Base-by-base conservation (phyloP, 2,888 invertebrate species). In the Mythimna pallens region DNA sequence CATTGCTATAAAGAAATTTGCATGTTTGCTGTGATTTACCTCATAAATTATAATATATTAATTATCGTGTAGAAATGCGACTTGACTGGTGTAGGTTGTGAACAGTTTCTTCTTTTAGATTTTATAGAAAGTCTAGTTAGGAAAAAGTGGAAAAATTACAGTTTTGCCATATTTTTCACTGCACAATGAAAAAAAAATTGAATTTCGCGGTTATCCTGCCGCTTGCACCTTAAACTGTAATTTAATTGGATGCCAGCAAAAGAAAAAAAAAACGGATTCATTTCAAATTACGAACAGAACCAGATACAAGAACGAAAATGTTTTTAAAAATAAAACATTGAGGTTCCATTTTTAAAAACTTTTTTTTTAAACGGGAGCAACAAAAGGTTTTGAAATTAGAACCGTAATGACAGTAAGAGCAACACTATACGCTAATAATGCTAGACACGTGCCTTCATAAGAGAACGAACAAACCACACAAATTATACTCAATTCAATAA, bases 401-500 rank as follows among this genome's bases (percentile, higher is more conserved):
- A 40, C 2, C n/a, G 40, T 22, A 66, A 36, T 59, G 25, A 76
- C 36, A 64, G 8, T 17, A 43, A 34, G 12, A 36, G 2, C 59
- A 47, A 40, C 7, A 47, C 9, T 59, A 34, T 40, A 36, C 34
- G 2, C 47, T 6, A 12, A 47, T 65, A 50, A 73, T 64, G 36
- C 25, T 5, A 14, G 50, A 57, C 30, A 73, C 64, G 64, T 61
- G 22, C 20, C n/a, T 43, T 0, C 8, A 10, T 20, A 25, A 50
- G 20, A 55, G 54, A 58, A 43, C 6, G 36, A 30, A 43, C 43
- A 25, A 70, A 50, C 30, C 65, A 80, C 70, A 62, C 67, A 59
- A 80, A 84, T 81, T 58, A 58, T 9, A 58, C 34, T 52, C 34
- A 43, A 70, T 84, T 76, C 73, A 57, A 70, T 64, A 81, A 73